Conservation (phyloP, 2,797 vertebrate genomes). For the Anabacerthia variegaticeps region DNA sequence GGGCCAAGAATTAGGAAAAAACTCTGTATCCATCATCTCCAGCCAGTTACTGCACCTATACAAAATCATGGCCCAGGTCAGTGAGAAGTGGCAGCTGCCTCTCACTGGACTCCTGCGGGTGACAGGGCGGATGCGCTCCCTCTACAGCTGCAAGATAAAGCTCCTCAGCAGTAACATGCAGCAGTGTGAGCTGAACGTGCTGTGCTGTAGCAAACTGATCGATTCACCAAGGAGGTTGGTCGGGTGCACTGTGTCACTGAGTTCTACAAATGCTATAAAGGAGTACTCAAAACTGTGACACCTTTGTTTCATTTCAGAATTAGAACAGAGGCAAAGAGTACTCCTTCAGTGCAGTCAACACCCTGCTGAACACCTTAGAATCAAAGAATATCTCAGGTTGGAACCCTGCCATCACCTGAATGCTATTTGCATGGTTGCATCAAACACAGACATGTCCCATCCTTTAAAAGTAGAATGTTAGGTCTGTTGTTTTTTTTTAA, state of each 20-base stretch:
- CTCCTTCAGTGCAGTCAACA: neutral
- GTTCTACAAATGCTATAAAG: neutral
- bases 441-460: neutral
- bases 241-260: neutral
- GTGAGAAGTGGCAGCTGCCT: neutral
- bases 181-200: fast-evolving
- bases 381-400: neutral
- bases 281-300: neutral
- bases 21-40: neutral
- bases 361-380: neutral
- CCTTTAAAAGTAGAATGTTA: neutral
- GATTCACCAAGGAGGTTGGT: neutral
- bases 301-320: neutral
- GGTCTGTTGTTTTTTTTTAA: neutral
- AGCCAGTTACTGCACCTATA: fast-evolving
- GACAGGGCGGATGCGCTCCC: neutral
- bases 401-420: neutral
- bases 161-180: neutral
- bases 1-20: neutral
- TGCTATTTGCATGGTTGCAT: fast-evolving
- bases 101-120: neutral
- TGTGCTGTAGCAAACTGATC: fast-evolving
- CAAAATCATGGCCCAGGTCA: neutral
- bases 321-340: neutral
- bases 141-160: neutral